Percentiles rank a stretch among this genome's conserved stretches.
These are phyloP conservation scores for Oryzias javanicus DNA, from an alignment of 2,113 vertebrate species.

Conservation along the genomic window DNA sequence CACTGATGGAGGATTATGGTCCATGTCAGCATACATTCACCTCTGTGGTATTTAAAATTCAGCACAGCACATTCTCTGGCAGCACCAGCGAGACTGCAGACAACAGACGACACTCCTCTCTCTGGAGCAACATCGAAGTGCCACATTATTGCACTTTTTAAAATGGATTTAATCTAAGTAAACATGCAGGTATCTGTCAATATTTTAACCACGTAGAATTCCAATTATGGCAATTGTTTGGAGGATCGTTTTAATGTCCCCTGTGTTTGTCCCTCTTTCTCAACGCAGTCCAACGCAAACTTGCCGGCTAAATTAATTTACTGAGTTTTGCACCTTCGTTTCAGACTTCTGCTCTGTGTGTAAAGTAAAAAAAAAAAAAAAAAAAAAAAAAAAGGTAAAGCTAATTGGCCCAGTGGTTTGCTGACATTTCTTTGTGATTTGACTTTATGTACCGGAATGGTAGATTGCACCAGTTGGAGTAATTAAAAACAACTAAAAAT, in stretches of 20 bases:
- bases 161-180: not conserved
- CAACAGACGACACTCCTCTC: constrained; percentile 1
- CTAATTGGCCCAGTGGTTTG: constrained; percentile 32
- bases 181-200: not conserved
- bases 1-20: constrained; percentile 19
- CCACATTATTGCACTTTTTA: not conserved
- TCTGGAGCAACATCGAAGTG: constrained; percentile 11
- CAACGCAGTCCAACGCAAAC: constrained; percentile 22
- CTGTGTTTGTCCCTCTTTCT: constrained; percentile 6
- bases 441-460: constrained; percentile 36
- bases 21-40: constrained; percentile 20
- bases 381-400: constrained; percentile 1
- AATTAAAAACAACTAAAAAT: constrained; percentile 7
- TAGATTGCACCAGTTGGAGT: constrained; percentile 28
- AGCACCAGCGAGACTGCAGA: not conserved
- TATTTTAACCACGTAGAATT: constrained; percentile 2
- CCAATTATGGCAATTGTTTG: constrained; percentile 19
- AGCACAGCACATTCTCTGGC: not conserved
- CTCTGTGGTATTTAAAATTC: constrained; percentile 8
- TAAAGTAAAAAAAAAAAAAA: constrained; percentile 3
- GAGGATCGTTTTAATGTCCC: not conserved
- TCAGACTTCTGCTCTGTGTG: constrained; percentile 6
- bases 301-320: constrained; percentile 22
- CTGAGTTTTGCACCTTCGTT: constrained; percentile 9
- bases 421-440: constrained; percentile 54